These are phyloP conservation scores for Drosophila aff. DNA, from an alignment of 1,140 invertebrate species.

Conservation along the genomic window DNA sequence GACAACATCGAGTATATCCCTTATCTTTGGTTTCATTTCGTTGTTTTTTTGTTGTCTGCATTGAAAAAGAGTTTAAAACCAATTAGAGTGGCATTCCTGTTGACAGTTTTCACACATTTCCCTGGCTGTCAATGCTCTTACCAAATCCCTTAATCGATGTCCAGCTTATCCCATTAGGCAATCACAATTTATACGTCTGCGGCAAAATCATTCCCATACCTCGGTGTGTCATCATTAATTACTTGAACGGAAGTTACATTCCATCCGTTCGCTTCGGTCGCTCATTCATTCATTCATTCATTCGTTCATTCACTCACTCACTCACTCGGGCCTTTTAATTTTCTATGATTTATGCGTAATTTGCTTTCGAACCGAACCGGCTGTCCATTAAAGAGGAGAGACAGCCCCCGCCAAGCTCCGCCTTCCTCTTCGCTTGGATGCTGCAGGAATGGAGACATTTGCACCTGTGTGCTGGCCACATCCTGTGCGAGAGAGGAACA, in stretches of 20 bases:
- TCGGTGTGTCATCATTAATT: constrained; percentile 58
- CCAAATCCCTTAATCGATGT: constrained; percentile 50
- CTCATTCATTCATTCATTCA: constrained; percentile 22
- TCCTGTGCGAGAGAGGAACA: constrained; percentile 59
- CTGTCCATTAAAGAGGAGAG: constrained; percentile 51
- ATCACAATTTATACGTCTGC: constrained; percentile 50
- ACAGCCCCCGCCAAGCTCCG: constrained; percentile 16
- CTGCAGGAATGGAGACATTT: constrained; percentile 57
- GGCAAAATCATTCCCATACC: constrained; percentile 31
- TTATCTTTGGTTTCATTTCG: constrained; percentile 1
- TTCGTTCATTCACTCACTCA: constrained; percentile 19
- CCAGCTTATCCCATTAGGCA: constrained; percentile 49
- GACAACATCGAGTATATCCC: neutral
- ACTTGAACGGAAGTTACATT: constrained; percentile 57
- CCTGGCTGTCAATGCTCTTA: constrained; percentile 25
- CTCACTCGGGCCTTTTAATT: constrained; percentile 62
- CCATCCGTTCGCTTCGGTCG: constrained; percentile 41
- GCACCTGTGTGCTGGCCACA: constrained; percentile 68
- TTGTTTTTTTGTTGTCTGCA: neutral
- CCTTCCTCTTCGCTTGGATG: neutral
- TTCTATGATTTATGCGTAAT: constrained; percentile 79
- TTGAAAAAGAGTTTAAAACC: constrained; percentile 40
- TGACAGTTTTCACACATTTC: constrained; percentile 49
- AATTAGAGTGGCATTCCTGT: constrained; percentile 47
- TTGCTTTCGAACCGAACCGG: constrained; percentile 38